Base-by-base conservation (phyloP, 2,888 invertebrate genomes). In the Hypolimnas misippus region DNA sequence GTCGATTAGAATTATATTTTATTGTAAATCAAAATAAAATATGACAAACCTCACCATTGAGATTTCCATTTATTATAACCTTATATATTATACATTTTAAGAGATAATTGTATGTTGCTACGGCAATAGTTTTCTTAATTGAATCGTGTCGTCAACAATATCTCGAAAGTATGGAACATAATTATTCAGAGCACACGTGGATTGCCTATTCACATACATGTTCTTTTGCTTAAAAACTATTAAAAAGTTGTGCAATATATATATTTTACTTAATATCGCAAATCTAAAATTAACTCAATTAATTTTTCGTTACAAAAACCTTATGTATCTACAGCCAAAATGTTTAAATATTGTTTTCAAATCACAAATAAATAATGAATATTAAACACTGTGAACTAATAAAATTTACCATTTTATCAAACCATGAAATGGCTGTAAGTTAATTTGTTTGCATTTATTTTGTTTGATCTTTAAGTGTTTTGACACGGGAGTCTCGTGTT, bases 171-270 rank as follows among this genome's bases (percentile, higher is more conserved):
- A 21, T 21, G 7, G 3, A 46, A 21, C 21, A 84, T 84, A 87
- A 88, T 88, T 89, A 90, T 90, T 90, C 89, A 73, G 77, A 84
- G 81, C 87, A 88, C 88, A 90, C 87, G 87, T 88, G 89, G 19
- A 46, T 46, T 12, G 12, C 10, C 21, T 19, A 17, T 19, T 44
- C 10, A 44, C 19, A 46, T 1, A 46, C 5, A 14, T 16, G 16
- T 1, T 5, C 16, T 10, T 12, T 12, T 21, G 19, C 12, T 7
- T 21, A 19, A 19, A 12, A 19, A 21, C 12, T 8, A 16, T 17
- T 7, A 8, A 35, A 12, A 35, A 35, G 12, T 35, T 35, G 12
- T 38, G 35, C n/a, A 12, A 38, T n/a, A 1, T 38, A 3, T 33
- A 12, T 38, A n/a, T n/a, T n/a, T 12, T 3, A n/a, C 12, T 38